A percentile compares a stretch with the other conserved stretches of the same genome.
Evolutionary conservation across 2,113 vertebrate genomes (phyloP).

Genomic region (Scomber scombrus): DNA sequence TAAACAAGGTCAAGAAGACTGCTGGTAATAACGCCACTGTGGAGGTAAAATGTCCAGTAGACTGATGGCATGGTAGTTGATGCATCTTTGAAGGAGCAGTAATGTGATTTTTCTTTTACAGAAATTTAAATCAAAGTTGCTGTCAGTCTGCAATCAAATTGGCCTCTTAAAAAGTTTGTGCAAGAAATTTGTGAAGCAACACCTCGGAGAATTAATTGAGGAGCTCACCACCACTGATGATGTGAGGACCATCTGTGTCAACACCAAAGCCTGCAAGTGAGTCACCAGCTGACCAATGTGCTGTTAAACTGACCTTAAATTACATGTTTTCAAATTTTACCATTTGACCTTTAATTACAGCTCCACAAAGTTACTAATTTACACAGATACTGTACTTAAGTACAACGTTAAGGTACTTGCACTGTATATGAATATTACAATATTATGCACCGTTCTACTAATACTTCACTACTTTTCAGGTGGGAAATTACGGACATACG

Average conservation of each 20-base stretch:
- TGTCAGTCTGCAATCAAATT: constrained; percentile 33
- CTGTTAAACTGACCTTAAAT: background rate
- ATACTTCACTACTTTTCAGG: too few relatives aligned
- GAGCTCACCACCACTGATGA: constrained; percentile 72
- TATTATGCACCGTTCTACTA: too few relatives aligned
- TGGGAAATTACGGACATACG: too few relatives aligned
- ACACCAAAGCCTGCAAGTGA: constrained; percentile 71
- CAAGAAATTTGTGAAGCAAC: constrained; percentile 21
- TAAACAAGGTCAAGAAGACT: constrained; percentile 54
- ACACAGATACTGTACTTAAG: too few relatives aligned
- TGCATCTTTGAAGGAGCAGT: background rate
- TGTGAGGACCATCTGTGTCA: constrained; percentile 73
- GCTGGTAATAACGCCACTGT: background rate
- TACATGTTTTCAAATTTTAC: too few relatives aligned
- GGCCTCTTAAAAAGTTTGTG: constrained; percentile 64
- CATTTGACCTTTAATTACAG: too few relatives aligned
- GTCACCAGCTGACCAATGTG: background rate
- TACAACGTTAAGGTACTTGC: too few relatives aligned
- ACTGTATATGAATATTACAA: too few relatives aligned
- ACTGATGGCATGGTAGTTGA: background rate
- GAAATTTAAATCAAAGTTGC: constrained; percentile 21
- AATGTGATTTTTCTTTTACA: constrained; percentile 18
- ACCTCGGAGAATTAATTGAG: constrained; percentile 43
- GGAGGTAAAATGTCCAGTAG: constrained; percentile 9
- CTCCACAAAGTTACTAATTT: too few relatives aligned